Base-by-base conservation (phyloP, 2,888 invertebrate species). In the Acleris holmiana region DNA sequence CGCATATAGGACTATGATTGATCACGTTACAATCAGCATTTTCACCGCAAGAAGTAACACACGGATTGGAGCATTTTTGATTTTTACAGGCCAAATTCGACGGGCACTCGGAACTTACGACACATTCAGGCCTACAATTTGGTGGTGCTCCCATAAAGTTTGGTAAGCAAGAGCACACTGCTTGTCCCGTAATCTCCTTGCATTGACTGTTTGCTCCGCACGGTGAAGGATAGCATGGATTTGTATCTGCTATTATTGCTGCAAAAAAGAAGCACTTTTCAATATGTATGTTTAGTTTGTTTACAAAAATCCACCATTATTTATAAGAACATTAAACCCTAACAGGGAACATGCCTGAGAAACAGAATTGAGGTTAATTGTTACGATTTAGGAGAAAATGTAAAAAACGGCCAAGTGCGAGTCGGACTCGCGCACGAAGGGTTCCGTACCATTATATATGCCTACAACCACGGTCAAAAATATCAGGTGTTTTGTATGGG, bases 171-270 rank as follows among this genome's bases (percentile, higher is more conserved):
- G 95, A 95, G 77, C 96, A 96, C 7, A 95, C 95, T 0, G 96
- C 95, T 80, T 96, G 95, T 10, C 93, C 93, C 76, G 96, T 96
- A 4, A 94, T 89, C 82, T 94, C 94, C 65, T 95, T 94, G 76
- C 97, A 97, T 80, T 96, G 96, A 73, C 96, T 96, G 77, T 96
- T 96, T 1, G 96, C 94, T 61, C 96, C 96, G 79, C 96, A 96
- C 0, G 96, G 96, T 50, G 95, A 94, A 53, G 91, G 91, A 68
- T 67, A 84, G 66, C 92, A 92, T 18, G 89, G 86, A 72, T 86
- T 85, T 13, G 68, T 77, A 74, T 85, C 85, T 40, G 79, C 61
- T 50, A 83, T 49, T 74, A 79, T 75, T 46, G 89, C 91, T 91
- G 61, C 21, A 25, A 53, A 17, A 51, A 46, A 21, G 25, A 61